Evolutionary conservation across 2,113 vertebrate genomes (phyloP).

Genomic region (Centropus unirufus): DNA sequence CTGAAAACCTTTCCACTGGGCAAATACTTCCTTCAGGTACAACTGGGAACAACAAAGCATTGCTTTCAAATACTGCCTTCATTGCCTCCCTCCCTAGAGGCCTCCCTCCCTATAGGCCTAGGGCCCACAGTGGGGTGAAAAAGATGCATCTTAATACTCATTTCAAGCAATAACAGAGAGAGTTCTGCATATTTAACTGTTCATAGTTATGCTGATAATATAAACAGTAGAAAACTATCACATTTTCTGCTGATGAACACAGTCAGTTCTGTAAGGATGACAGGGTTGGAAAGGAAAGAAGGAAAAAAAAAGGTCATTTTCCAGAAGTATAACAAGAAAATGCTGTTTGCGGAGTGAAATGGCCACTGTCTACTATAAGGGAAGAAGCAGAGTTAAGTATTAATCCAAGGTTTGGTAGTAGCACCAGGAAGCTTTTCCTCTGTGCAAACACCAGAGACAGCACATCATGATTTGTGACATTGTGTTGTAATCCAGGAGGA

Average conservation of each 20-base stretch:
- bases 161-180: not conserved
- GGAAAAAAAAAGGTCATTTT: not conserved
- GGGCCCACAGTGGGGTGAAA: not conserved
- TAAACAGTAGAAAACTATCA: not conserved
- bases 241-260: not conserved
- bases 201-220: not conserved
- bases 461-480: constrained; percentile 53
- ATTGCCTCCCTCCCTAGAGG: not conserved
- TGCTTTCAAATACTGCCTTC: not conserved
- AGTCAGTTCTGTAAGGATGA: not conserved
- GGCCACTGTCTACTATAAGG: not conserved
- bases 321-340: not conserved
- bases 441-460: constrained; percentile 4
- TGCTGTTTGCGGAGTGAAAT: not conserved
- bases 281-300: not conserved
- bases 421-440: not conserved
- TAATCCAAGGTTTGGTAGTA: not conserved
- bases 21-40: not conserved
- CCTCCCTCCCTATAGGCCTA: not conserved
- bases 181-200: not conserved
- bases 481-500: constrained; percentile 28
- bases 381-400: not conserved
- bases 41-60: not conserved
- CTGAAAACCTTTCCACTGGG: not conserved
- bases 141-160: not conserved